These are phyloP conservation scores for Phylloscopus whistleri DNA, from an alignment of 2,113 vertebrate genomes.

Conservation along the genomic window DNA sequence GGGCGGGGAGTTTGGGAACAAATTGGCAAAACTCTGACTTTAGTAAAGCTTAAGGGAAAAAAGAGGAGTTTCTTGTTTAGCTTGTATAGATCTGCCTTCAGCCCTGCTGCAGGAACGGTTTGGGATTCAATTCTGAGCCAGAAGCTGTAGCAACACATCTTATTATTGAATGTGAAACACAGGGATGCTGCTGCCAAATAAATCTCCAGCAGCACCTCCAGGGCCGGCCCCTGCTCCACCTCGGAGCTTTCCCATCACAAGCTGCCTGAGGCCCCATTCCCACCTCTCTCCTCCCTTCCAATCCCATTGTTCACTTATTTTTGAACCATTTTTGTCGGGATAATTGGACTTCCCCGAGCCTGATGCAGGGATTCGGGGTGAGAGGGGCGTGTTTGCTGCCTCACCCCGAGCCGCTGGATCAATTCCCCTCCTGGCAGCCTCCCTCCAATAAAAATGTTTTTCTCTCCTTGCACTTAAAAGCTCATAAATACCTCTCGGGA, in stretches of 20 bases:
- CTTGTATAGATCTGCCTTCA: conserved; percentile 8
- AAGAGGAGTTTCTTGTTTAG: neutral
- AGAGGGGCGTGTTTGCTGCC: conserved; percentile 55
- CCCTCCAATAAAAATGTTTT: conserved; percentile 50
- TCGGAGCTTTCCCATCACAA: neutral
- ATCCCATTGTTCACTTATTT: neutral
- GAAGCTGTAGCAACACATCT: neutral
- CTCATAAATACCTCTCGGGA: conserved; percentile 38
- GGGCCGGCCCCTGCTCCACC: neutral
- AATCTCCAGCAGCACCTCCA: neutral
- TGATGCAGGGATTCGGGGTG: conserved; percentile 33
- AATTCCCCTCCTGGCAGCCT: conserved; percentile 45
- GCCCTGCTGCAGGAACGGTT: neutral
- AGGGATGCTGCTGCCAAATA: neutral
- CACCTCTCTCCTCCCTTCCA: neutral
- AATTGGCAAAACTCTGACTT: neutral
- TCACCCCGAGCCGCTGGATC: conserved; percentile 52
- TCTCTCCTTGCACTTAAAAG: conserved; percentile 54
- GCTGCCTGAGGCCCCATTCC: neutral
- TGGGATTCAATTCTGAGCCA: conserved; percentile 3
- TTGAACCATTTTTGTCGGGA: conserved; percentile 55
- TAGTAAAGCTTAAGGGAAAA: neutral
- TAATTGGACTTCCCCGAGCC: conserved; percentile 57
- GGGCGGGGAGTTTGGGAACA: neutral
- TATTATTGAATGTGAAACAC: neutral